Conservation (phyloP, 1,140 invertebrate genomes). For the Lethocerus indicus region DNA sequence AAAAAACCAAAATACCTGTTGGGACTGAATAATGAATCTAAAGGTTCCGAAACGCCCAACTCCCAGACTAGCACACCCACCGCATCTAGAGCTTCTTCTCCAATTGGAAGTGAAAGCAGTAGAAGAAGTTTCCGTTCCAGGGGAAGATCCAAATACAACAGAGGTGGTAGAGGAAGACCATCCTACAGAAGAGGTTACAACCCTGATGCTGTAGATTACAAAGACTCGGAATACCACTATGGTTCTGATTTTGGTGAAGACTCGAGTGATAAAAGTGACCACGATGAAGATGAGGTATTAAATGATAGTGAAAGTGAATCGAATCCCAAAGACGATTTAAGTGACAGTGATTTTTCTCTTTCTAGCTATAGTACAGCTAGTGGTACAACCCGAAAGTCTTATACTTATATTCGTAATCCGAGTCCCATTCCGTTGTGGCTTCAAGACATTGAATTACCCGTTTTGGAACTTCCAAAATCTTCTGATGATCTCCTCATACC, state of each 20-base stretch:
- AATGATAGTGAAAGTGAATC: constrained; percentile 43
- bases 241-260: constrained; percentile 78
- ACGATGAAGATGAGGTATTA: constrained; percentile 46
- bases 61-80: constrained; percentile 56
- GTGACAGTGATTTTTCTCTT: constrained; percentile 68
- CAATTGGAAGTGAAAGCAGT: constrained; percentile 48
- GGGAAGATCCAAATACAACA: constrained; percentile 17
- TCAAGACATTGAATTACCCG: constrained; percentile 52
- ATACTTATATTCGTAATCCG: constrained; percentile 33
- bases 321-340: constrained; percentile 43
- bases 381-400: constrained; percentile 36
- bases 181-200: constrained; percentile 53
- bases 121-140: constrained; percentile 37
- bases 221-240: constrained; percentile 77
- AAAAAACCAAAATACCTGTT: constrained; percentile 80
- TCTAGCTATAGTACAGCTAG: constrained; percentile 57
- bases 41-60: constrained; percentile 40
- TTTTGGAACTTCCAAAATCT: constrained; percentile 61
- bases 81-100: constrained; percentile 53
- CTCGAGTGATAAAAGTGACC: constrained; percentile 59
- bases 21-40: constrained; percentile 36
- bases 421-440: constrained; percentile 80
- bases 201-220: constrained; percentile 47
- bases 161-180: constrained; percentile 21
- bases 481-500: constrained; percentile 80